Conservation (phyloP, 2,797 vertebrate genomes). For the Sphenopsis melanotis region DNA sequence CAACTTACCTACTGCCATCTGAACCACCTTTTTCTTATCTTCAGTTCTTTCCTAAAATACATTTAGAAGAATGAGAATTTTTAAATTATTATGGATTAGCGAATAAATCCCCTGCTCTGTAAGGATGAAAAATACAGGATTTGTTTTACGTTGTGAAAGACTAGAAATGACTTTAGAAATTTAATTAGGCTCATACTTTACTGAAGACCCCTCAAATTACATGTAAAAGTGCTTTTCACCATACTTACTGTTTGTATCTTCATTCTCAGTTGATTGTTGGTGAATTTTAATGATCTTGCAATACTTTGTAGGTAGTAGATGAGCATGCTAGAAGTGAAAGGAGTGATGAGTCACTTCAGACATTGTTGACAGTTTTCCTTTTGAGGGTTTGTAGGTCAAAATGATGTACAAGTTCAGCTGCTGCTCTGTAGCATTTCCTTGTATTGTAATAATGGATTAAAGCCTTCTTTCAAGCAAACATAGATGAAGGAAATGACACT, state of each 20-base stretch:
- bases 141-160: neutral
- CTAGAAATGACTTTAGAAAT: neutral
- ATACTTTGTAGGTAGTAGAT: constrained; percentile 98
- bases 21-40: constrained; percentile 94
- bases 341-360: neutral
- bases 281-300: constrained; percentile 93
- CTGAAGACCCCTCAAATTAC: neutral
- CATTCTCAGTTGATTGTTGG: constrained; percentile 93
- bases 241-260: constrained; percentile 93
- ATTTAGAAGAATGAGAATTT: neutral
- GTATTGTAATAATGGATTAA: neutral
- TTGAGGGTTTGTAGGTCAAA: neutral
- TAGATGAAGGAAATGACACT: neutral
- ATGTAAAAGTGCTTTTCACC: neutral
- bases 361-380: neutral
- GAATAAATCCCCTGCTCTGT: neutral
- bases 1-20: constrained; percentile 87
- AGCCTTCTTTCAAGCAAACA: neutral
- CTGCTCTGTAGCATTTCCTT: neutral
- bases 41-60: constrained; percentile 87
- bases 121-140: neutral
- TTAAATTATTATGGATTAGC: neutral
- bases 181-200: neutral
- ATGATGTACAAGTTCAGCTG: neutral
- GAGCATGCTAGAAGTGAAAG: constrained; percentile 86